A percentile compares a stretch with the other conserved stretches of the same genome.
Conservation (phyloP, 2,113 vertebrate genomes). For the Pollimyrus isidori region DNA sequence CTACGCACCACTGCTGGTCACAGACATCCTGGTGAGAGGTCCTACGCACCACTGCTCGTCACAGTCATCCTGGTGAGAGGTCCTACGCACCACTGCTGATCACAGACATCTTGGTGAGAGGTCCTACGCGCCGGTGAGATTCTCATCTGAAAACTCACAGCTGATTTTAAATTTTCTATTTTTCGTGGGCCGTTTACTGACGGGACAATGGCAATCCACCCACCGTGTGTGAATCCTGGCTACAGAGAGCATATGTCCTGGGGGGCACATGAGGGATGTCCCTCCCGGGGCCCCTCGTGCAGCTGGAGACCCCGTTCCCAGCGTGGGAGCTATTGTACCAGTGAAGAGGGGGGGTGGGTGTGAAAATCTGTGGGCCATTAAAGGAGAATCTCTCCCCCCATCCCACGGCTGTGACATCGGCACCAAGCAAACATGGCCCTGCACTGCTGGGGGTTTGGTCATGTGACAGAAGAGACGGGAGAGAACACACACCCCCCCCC, state of each 20-base stretch:
- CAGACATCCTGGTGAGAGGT: no score
- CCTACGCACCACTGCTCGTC: no score
- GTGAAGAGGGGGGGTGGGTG: background rate
- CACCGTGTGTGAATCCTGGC: background rate
- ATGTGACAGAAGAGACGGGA: background rate
- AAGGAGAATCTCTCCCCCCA: no score
- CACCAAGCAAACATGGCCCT: background rate
- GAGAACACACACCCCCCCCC: background rate
- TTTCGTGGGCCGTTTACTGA: background rate
- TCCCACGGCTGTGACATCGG: background rate
- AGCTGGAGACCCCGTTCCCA: background rate
- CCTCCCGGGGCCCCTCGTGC: background rate
- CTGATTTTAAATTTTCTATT: background rate
- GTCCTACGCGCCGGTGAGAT: no score
- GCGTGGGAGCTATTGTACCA: background rate
- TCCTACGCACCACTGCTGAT: no score
- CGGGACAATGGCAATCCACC: background rate
- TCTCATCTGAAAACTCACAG: background rate
- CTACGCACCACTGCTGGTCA: background rate
- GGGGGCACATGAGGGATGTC: background rate
- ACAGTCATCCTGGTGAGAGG: no score
- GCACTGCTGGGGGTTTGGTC: background rate
- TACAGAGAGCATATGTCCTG: background rate
- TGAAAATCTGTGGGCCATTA: background rate
- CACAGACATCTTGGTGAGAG: no score